Percentiles rank a stretch among this genome's conserved stretches.
Conservation (phyloP, 2,888 invertebrate genomes). For the Epistrophe eligans region DNA sequence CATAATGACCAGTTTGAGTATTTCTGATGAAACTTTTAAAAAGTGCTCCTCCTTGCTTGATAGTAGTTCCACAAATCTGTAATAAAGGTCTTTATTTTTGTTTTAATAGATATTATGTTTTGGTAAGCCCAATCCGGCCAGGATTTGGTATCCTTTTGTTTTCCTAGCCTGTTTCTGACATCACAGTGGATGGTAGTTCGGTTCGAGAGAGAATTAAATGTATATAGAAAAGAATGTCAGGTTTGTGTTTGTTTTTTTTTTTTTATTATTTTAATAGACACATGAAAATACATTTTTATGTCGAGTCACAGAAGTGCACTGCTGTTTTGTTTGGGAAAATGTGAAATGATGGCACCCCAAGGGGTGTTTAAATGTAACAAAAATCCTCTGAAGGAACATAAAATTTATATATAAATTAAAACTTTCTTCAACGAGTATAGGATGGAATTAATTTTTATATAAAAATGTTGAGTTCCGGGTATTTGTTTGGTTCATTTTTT, state of each 20-base stretch:
- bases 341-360: conserved; percentile 68
- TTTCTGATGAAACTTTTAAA: conserved; percentile 43
- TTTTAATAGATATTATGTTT: background rate
- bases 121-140: conserved; percentile 9
- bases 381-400: conserved; percentile 33
- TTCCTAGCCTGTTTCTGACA: background rate
- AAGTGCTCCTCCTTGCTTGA: conserved; percentile 53
- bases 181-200: conserved; percentile 3
- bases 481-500: conserved; percentile 1
- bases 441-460: conserved; percentile 55
- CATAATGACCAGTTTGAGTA: conserved; percentile 54
- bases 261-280: conserved; percentile 71
- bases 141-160: background rate
- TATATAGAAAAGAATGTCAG: conserved; percentile 61
- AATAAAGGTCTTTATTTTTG: conserved; percentile 59
- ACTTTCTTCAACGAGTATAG: conserved; percentile 41
- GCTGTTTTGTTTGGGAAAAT: conserved; percentile 62
- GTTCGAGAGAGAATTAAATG: conserved; percentile 29
- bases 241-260: conserved; percentile 9
- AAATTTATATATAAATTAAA: conserved; percentile 33
- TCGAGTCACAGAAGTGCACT: conserved; percentile 72
- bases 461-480: conserved; percentile 48
- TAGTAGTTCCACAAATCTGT: conserved; percentile 65
- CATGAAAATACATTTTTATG: conserved; percentile 71
- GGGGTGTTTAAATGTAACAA: conserved; percentile 66